Conservation (phyloP, 2,888 invertebrate genomes). For the Trypoxylon attenuatum region DNA sequence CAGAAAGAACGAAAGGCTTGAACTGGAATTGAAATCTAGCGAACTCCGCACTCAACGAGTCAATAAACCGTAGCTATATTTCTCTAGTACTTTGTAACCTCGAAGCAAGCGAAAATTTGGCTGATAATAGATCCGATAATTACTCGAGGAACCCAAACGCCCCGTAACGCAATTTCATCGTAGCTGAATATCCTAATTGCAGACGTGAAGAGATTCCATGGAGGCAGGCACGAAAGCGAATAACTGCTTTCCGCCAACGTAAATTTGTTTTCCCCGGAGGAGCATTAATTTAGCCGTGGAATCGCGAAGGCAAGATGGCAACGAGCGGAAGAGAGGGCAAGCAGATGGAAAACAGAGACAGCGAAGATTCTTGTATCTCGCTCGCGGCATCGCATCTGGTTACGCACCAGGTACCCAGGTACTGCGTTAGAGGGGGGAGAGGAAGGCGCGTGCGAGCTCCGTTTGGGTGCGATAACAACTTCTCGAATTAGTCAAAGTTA, state of each 20-base stretch:
- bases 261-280: slow-evolving; percentile 38
- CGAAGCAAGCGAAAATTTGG: slow-evolving; percentile 5
- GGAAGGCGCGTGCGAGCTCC: slow-evolving; percentile 17
- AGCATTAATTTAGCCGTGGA: slow-evolving; percentile 42
- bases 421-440: too few species aligned
- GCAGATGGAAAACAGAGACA: slow-evolving; percentile 15
- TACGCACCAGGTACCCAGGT: slow-evolving; percentile 48
- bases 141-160: neutral
- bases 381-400: slow-evolving; percentile 29
- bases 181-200: slow-evolving; percentile 36
- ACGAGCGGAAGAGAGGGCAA: neutral
- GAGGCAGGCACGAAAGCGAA: too few species aligned
- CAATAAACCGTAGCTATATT: too few species aligned
- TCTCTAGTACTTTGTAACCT: too few species aligned
- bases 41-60: too few species aligned
- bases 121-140: slow-evolving; percentile 13
- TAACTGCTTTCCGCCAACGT: too few species aligned
- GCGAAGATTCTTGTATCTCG: slow-evolving; percentile 22
- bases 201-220: slow-evolving; percentile 13
- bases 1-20: too few species aligned
- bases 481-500: slow-evolving; percentile 61
- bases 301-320: neutral
- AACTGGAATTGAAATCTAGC: too few species aligned
- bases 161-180: slow-evolving; percentile 6
- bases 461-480: slow-evolving; percentile 55